Evolutionary conservation across 23 tunicate genomes (phyloP), one percentile per base, ranked within the genome.

Genomic region (Ascidia mentula): DNA sequence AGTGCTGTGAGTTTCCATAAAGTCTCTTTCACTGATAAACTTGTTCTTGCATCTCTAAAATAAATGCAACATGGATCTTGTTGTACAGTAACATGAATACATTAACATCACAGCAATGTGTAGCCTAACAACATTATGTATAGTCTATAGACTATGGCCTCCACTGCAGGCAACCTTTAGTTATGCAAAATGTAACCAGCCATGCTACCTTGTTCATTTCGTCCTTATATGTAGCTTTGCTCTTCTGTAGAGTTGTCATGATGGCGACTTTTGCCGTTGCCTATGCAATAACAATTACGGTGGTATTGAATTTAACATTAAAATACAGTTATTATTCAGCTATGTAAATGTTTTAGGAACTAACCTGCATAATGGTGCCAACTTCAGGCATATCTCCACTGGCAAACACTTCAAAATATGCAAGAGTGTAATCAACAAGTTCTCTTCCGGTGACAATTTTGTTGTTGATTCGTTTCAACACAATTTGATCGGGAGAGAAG

Each of bases 331-430:
- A 15, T 42, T 42, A 42, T 15, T 42, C 15, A 15, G 12, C 9
- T 69, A 12, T 13, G 12, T 8, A 69, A 24, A 18, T n/a, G n/a
- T n/a, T n/a, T n/a, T n/a, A n/a, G n/a, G n/a, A n/a, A n/a, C n/a
- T n/a, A 73, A 74, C 87, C 74, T 82, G 80, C 46, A 74, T 38
- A 59, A 82, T 82, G 22, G 87, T 82, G 26, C 74, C 75, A 18
- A 79, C 80, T 36, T 82, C 73, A 2, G 87, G 87, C 32, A 82
- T 26, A 46, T 82, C 72, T 60, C 74, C 87, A 17, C 80, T 77
- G 34, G 74, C 46, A 31, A 72, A 73, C 22, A 82, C 75, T 38
- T 74, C 74, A 22, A 75, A 65, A 36, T 74, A 82, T 0, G 70
- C 87, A 35, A 45, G 36, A 22, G 75, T 36, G 37, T 34, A 45